Percentiles rank a stretch among this genome's conserved stretches.
Conservation (phyloP, 2,888 invertebrate species). For the Brachylomia viminalis region DNA sequence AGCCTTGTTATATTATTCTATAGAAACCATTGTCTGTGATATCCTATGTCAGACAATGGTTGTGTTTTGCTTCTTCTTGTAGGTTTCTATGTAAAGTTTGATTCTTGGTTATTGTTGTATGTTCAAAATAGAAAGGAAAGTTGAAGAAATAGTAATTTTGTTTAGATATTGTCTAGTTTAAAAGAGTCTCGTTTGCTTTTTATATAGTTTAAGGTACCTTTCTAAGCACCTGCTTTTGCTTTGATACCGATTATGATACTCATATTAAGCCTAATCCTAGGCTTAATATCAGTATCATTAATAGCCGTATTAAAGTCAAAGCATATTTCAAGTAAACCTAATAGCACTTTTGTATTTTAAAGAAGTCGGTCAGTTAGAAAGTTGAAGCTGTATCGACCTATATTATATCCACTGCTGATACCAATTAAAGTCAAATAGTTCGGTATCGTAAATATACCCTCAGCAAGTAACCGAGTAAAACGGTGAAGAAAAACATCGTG, state of each 20-base stretch:
- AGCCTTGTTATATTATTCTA: conserved; percentile 2
- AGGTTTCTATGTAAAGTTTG: not conserved
- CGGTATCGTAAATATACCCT: no score
- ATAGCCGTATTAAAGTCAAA: not conserved
- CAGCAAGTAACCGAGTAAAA: no score
- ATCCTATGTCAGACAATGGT: not conserved
- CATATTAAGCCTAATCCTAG: no score
- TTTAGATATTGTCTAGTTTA: not conserved
- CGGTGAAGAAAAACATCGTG: no score
- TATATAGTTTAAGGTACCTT: not conserved
- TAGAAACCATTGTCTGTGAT: conserved; percentile 1
- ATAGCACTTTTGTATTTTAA: not conserved
- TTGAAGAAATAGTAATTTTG: not conserved
- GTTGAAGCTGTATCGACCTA: not conserved
- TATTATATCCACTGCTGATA: not conserved
- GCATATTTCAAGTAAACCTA: not conserved
- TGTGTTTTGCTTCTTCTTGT: not conserved
- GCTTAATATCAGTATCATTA: not conserved
- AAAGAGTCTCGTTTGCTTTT: not conserved
- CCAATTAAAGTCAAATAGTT: not conserved
- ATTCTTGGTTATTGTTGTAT: not conserved
- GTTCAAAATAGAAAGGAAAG: not conserved
- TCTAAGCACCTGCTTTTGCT: not conserved
- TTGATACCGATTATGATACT: not conserved
- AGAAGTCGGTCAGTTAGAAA: not conserved